Evolutionary conservation across 2,113 vertebrate species (phyloP).

Genomic region (Rhinogobius similis): DNA sequence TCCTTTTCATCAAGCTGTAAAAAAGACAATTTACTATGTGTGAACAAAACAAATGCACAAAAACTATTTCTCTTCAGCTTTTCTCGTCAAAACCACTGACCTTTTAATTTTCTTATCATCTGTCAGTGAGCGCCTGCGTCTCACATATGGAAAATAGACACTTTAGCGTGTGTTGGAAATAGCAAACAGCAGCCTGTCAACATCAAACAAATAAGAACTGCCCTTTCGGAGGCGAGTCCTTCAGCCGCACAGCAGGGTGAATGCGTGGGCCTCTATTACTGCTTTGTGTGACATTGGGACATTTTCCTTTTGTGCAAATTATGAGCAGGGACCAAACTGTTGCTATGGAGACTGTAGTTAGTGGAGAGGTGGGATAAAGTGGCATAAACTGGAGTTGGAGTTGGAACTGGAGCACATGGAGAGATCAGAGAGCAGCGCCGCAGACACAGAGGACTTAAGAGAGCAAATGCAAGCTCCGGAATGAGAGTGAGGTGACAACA

Average conservation of each 20-base stretch:
- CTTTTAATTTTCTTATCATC: background rate
- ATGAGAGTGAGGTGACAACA: constrained; percentile 15
- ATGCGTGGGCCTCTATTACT: constrained; percentile 40
- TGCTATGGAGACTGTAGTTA: constrained; percentile 74
- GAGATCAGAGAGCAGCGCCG: constrained; percentile 36
- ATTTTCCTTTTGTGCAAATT: constrained; percentile 66
- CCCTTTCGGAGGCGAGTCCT: constrained; percentile 37
- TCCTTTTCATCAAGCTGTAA: background rate
- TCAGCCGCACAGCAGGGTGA: constrained; percentile 43
- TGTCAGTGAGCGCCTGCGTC: background rate
- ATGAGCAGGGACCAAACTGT: constrained; percentile 65
- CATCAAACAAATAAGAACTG: constrained; percentile 35
- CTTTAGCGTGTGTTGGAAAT: constrained; percentile 18
- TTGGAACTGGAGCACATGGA: constrained; percentile 45
- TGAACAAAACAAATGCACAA: constrained; percentile 3
- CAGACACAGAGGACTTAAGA: constrained; percentile 16
- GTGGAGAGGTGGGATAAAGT: constrained; percentile 53
- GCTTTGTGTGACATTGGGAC: constrained; percentile 53
- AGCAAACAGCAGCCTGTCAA: constrained; percentile 37
- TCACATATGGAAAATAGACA: constrained; percentile 7
- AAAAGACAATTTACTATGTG: background rate
- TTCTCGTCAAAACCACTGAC: constrained; percentile 3
- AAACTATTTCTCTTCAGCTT: background rate
- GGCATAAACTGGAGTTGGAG: constrained; percentile 46
- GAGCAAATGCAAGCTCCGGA: constrained; percentile 38